phyloP scores from a whole-genome alignment of 2,888 invertebrate species.

The Rhingia campestris region DNA sequence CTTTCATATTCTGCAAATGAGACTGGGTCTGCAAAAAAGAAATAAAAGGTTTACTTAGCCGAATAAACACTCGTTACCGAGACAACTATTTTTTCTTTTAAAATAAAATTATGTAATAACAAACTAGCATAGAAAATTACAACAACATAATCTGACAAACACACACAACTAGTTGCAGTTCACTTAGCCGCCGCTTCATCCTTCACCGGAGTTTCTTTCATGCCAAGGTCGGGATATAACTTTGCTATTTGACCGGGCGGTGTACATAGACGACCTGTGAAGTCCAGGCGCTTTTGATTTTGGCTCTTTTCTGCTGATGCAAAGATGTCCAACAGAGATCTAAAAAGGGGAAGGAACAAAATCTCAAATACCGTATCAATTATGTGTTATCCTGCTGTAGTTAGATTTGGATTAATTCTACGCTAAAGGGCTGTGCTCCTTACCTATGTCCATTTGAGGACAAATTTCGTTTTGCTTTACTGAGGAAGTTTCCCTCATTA shows the following conservation, averaged over 20 bases:
- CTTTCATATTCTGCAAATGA: too few species aligned
- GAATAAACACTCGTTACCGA: too few species aligned
- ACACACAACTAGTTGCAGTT: not conserved
- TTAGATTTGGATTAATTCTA: too few species aligned
- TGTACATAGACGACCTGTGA: constrained; percentile 87
- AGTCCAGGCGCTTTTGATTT: constrained; percentile 84
- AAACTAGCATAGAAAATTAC: constrained; percentile 25
- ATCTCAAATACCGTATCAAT: too few species aligned
- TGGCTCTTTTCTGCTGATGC: constrained; percentile 84
- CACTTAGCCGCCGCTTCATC: constrained; percentile 77
- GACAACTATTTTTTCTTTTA: not conserved
- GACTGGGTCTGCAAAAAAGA: too few species aligned
- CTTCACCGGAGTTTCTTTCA: constrained; percentile 78
- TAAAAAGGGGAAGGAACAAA: constrained; percentile 48
- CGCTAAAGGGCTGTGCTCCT: not conserved
- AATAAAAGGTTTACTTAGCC: too few species aligned
- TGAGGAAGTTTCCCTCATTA: constrained; percentile 78
- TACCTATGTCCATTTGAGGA: constrained; percentile 79
- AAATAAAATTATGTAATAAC: not conserved
- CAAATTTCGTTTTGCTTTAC: constrained; percentile 77
- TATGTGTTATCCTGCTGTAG: too few species aligned
- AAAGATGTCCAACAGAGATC: constrained; percentile 85
- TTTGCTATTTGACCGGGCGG: constrained; percentile 86
- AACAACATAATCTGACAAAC: constrained; percentile 2
- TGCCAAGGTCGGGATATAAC: constrained; percentile 88